Evolutionary conservation across 1,140 invertebrate genomes (phyloP).

Genomic region (Rhizoglyphus robini): DNA sequence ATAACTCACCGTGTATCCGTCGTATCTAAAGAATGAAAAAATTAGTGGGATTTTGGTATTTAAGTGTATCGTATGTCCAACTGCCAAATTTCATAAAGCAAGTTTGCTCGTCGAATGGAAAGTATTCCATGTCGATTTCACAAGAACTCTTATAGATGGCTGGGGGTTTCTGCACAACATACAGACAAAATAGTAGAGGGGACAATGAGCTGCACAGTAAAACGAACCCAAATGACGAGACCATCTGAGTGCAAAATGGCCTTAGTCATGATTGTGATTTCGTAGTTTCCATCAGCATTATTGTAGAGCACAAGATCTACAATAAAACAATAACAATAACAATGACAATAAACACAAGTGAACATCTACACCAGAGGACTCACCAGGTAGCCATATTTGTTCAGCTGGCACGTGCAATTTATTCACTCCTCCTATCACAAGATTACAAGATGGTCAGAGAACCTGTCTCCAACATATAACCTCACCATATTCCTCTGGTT

Average conservation of each 20-base stretch:
- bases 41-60: background rate
- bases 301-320: slow-evolving; percentile 71
- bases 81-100: slow-evolving; percentile 85
- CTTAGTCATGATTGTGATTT: slow-evolving; percentile 89
- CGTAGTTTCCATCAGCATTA: slow-evolving; percentile 88
- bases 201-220: background rate
- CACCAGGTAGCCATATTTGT: slow-evolving; percentile 73
- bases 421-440: slow-evolving; percentile 52
- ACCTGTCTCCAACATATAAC: background rate
- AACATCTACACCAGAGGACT: background rate
- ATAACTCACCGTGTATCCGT: slow-evolving; percentile 26
- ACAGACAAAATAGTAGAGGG: background rate
- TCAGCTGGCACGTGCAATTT: slow-evolving; percentile 87
- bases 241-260: slow-evolving; percentile 54
- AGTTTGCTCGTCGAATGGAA: slow-evolving; percentile 62
- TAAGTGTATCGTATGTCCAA: slow-evolving; percentile 14
- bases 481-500: slow-evolving; percentile 70
- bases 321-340: background rate
- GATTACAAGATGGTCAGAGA: background rate
- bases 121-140: slow-evolving; percentile 81
- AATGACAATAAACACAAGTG: background rate
- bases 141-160: slow-evolving; percentile 98
- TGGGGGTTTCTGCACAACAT: slow-evolving; percentile 65
- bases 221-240: slow-evolving; percentile 19
- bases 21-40: slow-evolving; percentile 26